Evolutionary conservation across 2,888 invertebrate species (phyloP), one percentile per base, ranked within the genome.

Genomic region (Trichacis sp.): DNA sequence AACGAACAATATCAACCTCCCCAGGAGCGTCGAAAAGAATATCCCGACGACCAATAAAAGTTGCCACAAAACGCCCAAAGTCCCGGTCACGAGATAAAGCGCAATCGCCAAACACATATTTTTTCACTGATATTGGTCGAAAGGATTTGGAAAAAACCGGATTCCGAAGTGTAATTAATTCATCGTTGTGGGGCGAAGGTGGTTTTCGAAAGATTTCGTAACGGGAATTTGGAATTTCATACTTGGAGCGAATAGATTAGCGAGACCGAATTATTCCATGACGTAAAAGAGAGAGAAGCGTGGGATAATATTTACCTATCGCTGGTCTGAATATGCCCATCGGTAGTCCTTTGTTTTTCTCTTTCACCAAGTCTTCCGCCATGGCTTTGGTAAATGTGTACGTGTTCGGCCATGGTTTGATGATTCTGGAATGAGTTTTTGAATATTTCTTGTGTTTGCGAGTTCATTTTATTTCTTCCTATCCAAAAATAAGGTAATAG

Each of bases 351-450:
- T 85, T 85, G 6, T 88, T 88, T 64, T 88, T 89, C 17, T 86
- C 84, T 43, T 87, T 84, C 0, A 95, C 81, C 58, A 91, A 85
- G 70, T 89, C 88, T 80, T 96, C 95, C 0, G 93, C 93, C 50
- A 95, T 78, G 0, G 94, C 93, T 86, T 96, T 96, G 1, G 95
- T 94, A 79, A 91, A 93, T 0, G 93, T 92, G 85, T 96, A 96
- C 0, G 94, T 94, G 80, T 95, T 95, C 0, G 95, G 95, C 87
- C 93, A 92, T 0, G 87, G 79, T 14, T 88, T 88, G 15, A 89
- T 65, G 15, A 69, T 46, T 53, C 66, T 70, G 53, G 17, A 51
- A 11, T 5, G 24, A 24, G 24, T 24, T 29, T 29, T 29, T 29
- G 29, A 29, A 29, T 29, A 38, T 8, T 38, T 38, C 11, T 38